A percentile compares a stretch with the other conserved stretches of the same genome.
Conservation (phyloP, 2,797 vertebrate species). For the Poecile montanus region DNA sequence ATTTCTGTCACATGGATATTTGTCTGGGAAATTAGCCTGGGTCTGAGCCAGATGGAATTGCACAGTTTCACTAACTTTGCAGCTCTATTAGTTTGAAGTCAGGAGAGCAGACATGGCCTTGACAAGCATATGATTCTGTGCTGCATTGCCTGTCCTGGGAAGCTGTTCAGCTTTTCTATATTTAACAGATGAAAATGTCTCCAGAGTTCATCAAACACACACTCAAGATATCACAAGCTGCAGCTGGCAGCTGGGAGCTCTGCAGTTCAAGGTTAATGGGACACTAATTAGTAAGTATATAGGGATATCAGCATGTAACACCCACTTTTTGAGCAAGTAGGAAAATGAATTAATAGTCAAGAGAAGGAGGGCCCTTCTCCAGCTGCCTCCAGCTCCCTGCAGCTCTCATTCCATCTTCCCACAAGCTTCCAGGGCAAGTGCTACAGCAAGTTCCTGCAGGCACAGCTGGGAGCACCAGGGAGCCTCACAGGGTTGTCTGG, state of each 20-base stretch:
- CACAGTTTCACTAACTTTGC: slow-evolving; percentile 23
- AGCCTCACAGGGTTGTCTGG: not conserved
- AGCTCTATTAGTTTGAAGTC: slow-evolving; percentile 40
- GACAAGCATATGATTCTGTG: slow-evolving; percentile 19
- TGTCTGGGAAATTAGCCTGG: slow-evolving; percentile 25
- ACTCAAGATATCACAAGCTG: slow-evolving; percentile 34
- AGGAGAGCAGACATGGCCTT: slow-evolving; percentile 18
- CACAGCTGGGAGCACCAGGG: not conserved
- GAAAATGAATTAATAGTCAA: not conserved
- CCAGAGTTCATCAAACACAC: slow-evolving; percentile 25
- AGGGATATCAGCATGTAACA: not conserved
- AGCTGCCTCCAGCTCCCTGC: not conserved
- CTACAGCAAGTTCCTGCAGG: not conserved
- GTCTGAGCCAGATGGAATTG: not conserved
- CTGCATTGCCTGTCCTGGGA: slow-evolving; percentile 34
- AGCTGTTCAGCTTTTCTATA: slow-evolving; percentile 31
- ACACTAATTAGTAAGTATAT: slow-evolving; percentile 19
- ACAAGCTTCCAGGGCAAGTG: not conserved
- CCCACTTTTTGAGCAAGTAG: not conserved
- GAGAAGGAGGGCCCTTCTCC: not conserved
- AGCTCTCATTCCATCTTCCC: not conserved
- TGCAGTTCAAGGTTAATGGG: slow-evolving; percentile 37
- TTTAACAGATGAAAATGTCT: slow-evolving; percentile 60
- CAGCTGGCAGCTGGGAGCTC: slow-evolving; percentile 37
- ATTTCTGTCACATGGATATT: slow-evolving; percentile 43